Percentiles rank a stretch among this genome's conserved stretches.
phyloP scores from a whole-genome alignment of 2,797 vertebrate species.

The Schizothorax lantsangensis region DNA sequence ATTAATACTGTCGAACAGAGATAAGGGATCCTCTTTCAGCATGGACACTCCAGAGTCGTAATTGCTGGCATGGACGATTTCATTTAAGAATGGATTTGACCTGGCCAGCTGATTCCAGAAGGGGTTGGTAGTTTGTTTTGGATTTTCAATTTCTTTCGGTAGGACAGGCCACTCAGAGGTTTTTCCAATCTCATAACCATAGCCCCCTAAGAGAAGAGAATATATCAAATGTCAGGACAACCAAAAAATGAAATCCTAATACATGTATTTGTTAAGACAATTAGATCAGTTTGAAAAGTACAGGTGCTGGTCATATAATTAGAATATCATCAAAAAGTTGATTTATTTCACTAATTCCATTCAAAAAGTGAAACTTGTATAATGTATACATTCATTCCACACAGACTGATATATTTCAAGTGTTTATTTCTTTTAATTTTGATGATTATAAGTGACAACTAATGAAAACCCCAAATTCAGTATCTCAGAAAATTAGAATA shows the following conservation, averaged over 20 bases:
- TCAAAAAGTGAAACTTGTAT: too few species aligned
- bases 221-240: constrained; percentile 4
- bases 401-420: too few species aligned
- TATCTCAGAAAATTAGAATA: too few species aligned
- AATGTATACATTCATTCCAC: too few species aligned
- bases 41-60: constrained; percentile 69
- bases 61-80: constrained; percentile 79
- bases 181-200: constrained; percentile 49
- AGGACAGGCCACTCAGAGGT: constrained; percentile 68
- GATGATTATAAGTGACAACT: too few species aligned
- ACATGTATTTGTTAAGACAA: neutral
- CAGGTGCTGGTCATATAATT: too few species aligned
- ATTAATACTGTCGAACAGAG: constrained; percentile 74
- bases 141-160: constrained; percentile 65
- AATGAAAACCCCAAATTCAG: too few species aligned
- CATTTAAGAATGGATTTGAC: constrained; percentile 94
- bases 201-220: constrained; percentile 68
- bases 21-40: constrained; percentile 77
- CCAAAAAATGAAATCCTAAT: neutral
- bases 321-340: too few species aligned
- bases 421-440: too few species aligned
- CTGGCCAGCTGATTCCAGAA: constrained; percentile 91
- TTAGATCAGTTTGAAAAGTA: neutral
- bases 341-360: too few species aligned
- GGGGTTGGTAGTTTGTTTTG: constrained; percentile 82